phyloP scores from a whole-genome alignment of 2,113 vertebrate genomes.

The Hippotragus niger region DNA sequence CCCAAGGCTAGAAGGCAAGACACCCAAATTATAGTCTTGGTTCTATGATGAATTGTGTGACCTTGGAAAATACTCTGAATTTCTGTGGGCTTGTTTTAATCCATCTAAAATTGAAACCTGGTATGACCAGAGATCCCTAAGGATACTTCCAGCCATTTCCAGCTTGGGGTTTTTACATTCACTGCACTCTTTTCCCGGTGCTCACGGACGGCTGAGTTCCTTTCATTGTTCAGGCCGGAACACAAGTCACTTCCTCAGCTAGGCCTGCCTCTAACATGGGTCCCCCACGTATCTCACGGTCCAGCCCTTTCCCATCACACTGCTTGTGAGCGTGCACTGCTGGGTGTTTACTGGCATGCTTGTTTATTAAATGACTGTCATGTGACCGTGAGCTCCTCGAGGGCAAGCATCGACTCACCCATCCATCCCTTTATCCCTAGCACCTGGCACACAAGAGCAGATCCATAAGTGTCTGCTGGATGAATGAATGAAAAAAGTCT shows the following conservation, averaged over 20 bases:
- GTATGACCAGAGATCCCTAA: background rate
- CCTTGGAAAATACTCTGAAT: background rate
- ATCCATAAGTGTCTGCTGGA: background rate
- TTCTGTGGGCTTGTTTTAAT: background rate
- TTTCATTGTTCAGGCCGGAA: background rate
- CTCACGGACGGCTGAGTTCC: background rate
- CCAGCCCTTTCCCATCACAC: background rate
- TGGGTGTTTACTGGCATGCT: background rate
- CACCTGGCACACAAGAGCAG: background rate
- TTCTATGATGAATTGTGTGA: background rate
- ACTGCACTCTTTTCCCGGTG: background rate
- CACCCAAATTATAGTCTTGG: background rate
- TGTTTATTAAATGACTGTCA: background rate
- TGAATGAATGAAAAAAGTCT: background rate
- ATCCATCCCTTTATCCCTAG: background rate
- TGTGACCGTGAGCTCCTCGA: background rate
- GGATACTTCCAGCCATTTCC: background rate
- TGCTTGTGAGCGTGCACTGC: rapidly evolving
- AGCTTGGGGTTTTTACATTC: background rate
- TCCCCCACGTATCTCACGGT: background rate
- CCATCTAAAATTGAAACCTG: background rate
- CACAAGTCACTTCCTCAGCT: background rate
- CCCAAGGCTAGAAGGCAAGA: background rate
- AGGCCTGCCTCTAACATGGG: rapidly evolving
- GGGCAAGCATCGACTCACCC: background rate